Conservation (phyloP, 2,797 vertebrate genomes). For the Sebastes taczanowskii region DNA sequence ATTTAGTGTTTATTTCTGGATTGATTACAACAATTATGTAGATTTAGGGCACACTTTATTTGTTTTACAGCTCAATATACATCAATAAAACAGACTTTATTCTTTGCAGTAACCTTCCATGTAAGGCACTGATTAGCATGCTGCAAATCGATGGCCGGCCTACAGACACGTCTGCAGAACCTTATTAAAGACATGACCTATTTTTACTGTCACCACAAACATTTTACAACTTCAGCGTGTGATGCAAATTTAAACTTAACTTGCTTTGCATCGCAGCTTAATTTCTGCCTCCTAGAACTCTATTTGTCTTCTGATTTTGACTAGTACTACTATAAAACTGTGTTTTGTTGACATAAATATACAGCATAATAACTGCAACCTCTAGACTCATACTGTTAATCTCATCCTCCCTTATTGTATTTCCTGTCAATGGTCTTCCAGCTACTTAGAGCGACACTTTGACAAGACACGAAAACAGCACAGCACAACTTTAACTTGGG, state of each 20-base stretch:
- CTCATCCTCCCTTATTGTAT: not conserved
- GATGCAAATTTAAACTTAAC: not conserved
- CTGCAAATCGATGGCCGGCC: not conserved
- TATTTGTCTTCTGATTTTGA: not conserved
- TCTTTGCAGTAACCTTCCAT: not conserved
- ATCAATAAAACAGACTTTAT: not conserved
- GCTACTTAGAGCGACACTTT: not conserved
- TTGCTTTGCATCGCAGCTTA: not conserved
- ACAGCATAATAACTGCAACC: not conserved
- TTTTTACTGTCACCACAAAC: not conserved
- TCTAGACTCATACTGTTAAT: not conserved
- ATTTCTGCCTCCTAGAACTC: not conserved
- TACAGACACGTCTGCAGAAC: not conserved
- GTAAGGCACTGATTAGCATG: not conserved
- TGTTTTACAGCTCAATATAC: not conserved
- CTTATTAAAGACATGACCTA: not conserved
- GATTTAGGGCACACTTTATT: not conserved
- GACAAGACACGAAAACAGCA: not conserved
- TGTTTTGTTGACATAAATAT: not conserved
- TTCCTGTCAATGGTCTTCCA: conserved; percentile 21
- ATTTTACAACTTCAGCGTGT: not conserved
- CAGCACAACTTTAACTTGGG: not conserved
- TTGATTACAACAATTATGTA: not conserved
- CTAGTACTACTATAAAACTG: not conserved
- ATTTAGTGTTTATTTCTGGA: not conserved